Base-by-base conservation (phyloP, 2,888 invertebrate species). In the Nematopogon swammerdamellus region DNA sequence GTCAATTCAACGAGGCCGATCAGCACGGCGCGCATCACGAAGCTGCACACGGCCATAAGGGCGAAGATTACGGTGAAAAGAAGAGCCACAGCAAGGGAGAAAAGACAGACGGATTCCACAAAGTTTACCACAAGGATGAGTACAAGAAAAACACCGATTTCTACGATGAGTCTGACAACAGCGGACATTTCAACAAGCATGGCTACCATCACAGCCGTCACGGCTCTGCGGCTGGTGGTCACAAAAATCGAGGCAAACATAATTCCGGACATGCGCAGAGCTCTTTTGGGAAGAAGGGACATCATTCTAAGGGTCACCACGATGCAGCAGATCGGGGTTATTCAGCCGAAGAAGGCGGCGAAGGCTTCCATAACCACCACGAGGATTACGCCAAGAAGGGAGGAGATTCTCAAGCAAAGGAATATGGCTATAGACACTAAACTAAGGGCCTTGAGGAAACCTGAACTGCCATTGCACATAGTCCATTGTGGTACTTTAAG, bases 141-240 rank as follows among this genome's bases (percentile, higher is more conserved):
- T 89, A 83, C 76, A 88, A 89, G 65, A 89, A 89, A 61, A 86
- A 88, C 60, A 88, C 88, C 57, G 85, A 85, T 58, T 89, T 89
- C 70, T 89, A 89, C 63, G 89, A 89, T 59, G 86, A 87, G 47
- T 82, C 84, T 19, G 85, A 88, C 61, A 82, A 84, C 48, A 82
- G 81, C 47, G 88, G 87, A 1, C 81, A 85, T 61, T 85, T 82
- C 61, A 82, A 84, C 52, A 86, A 87, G 60, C 82, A 87, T 61
- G 85, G 81, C 1, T 75, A 80, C 54, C 71, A 74, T 52, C 72
- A 84, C 51, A 74, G 73, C 42, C 75, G 84, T 42, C 82, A 85
- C 53, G 75, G 72, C 1, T 70, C 80, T 1, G 76, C 75, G 51
- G 73, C 81, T 52, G 87, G 85, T 3, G 82, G 65, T 17, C 80